Evolutionary conservation across 2,797 vertebrate genomes (phyloP).

Genomic region (Rhabdophis nuchalis): DNA sequence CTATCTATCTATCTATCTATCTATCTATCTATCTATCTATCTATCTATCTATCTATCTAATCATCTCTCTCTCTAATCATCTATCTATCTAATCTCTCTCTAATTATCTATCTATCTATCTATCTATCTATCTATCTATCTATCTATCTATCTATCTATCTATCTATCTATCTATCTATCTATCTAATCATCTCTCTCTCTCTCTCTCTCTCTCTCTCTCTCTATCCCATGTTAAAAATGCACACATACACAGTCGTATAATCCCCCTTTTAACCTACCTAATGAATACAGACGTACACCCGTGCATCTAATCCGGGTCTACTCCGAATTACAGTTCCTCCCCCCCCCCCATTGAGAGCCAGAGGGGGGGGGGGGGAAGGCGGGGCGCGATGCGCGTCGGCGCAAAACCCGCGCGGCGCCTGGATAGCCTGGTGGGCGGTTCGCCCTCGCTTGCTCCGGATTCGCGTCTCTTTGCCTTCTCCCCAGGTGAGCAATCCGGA

Average conservation of each 20-base stretch:
- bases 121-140: too few relatives aligned
- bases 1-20: too few relatives aligned
- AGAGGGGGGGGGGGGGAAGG: neutral
- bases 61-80: too few relatives aligned
- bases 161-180: too few relatives aligned
- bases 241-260: neutral
- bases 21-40: too few relatives aligned
- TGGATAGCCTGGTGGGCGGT: rapidly evolving
- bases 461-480: neutral
- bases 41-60: too few relatives aligned
- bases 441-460: neutral
- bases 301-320: neutral
- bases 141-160: too few relatives aligned
- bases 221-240: neutral
- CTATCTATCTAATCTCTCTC: too few relatives aligned
- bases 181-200: too few relatives aligned
- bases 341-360: neutral
- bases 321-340: neutral
- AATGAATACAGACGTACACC: neutral
- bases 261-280: neutral
- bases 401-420: neutral
- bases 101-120: too few relatives aligned
- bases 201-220: too few relatives aligned
- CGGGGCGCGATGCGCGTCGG: neutral
- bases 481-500: neutral